Evolutionary conservation across 2,888 invertebrate species (phyloP), one percentile per base, ranked within the genome.

Genomic region (Gisinianus flammeolus): DNA sequence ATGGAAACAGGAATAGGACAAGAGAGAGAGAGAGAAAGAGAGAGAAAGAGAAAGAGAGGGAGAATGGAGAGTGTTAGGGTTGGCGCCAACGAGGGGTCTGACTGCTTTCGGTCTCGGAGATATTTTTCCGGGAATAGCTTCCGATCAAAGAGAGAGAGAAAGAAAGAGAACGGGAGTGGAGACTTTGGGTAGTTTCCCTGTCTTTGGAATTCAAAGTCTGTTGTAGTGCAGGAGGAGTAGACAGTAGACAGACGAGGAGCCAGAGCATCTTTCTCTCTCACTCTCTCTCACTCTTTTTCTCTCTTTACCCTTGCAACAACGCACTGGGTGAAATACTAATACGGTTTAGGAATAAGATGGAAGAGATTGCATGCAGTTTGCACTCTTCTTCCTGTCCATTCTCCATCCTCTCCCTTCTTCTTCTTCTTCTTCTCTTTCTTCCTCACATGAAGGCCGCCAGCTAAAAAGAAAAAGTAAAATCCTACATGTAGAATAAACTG

Each of bases 61-160:
- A 24, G 70, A 62, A 8, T 31, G n/a, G n/a, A n/a, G 79, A 80
- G 77, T 79, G 74, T 80, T 77, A 73, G n/a, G 12, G 74, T 78
- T 79, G 80, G 80, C 80, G 80, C 80, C 80, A 79, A 79, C 79
- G 79, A 79, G 80, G 80, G 80, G 80, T 73, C 80, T 77, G 75
- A 77, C 73, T 69, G 30, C 70, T 66, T 73, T 76, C 77, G 44
- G 73, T 75, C 66, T 76, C 54, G 52, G 16, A 76, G 76, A 67
- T 76, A 76, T 54, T 79, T 77, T 79, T 75, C 76, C 76, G 72
- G 68, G 68, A 76, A 79, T 76, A 64, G 62, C 76, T 76, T 72
- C 79, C 78, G 75, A 58, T 75, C 62, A 73, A 16, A 26, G 54
- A 30, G n/a, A 44, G 30, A 22, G 31, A 44, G 6, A n/a, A 8